Conservation (phyloP, 2,797 vertebrate species). For the Masticophis lateralis region DNA sequence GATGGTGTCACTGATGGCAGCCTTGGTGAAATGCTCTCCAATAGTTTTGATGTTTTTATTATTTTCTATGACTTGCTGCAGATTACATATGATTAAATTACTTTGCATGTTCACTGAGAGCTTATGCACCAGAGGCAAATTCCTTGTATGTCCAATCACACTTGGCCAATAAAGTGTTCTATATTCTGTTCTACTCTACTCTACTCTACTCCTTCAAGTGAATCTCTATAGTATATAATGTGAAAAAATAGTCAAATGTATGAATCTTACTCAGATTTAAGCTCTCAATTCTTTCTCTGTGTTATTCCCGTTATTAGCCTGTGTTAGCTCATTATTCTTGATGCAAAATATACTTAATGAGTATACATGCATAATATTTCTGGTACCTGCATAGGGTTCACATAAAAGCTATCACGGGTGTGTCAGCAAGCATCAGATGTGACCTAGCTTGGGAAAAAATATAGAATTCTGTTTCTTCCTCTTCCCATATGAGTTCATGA, state of each 20-base stretch:
- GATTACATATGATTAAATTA: not conserved
- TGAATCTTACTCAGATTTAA: not conserved
- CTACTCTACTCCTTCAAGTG: too few species aligned
- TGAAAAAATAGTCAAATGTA: not conserved
- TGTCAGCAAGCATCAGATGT: not conserved
- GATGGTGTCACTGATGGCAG: not conserved
- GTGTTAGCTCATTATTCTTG: not conserved
- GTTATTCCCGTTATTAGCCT: not conserved
- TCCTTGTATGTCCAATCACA: not conserved
- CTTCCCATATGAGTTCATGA: not conserved
- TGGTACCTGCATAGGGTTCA: not conserved
- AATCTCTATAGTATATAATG: not conserved
- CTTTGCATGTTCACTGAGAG: not conserved
- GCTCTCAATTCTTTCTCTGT: not conserved
- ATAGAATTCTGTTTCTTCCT: not conserved
- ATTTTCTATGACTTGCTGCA: not conserved
- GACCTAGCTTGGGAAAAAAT: not conserved
- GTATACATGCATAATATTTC: not conserved
- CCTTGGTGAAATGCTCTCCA: not conserved
- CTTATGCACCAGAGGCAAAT: not conserved
- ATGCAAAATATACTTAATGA: not conserved
- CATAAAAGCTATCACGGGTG: not conserved
- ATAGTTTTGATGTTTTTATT: not conserved
- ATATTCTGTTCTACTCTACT: too few species aligned
- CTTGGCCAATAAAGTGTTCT: not conserved